phyloP scores from a whole-genome alignment of 2,797 vertebrate genomes.

The Morus bassanus region DNA sequence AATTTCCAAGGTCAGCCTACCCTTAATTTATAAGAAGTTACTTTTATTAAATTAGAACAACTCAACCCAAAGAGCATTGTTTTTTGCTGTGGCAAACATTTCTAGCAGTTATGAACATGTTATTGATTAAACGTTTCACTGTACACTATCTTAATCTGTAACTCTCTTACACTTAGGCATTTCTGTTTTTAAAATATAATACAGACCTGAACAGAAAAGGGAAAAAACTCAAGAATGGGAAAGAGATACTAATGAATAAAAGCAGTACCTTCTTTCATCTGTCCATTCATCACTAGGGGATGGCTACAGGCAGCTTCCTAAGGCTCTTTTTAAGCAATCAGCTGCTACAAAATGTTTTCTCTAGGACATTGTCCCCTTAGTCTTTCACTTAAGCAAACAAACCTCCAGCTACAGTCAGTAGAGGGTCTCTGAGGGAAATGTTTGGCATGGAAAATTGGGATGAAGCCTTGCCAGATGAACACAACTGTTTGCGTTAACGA shows the following conservation, averaged over 20 bases:
- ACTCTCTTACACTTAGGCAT: background rate
- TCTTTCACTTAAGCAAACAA: constrained; percentile 38
- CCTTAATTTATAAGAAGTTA: background rate
- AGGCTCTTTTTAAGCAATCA: background rate
- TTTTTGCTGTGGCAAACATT: background rate
- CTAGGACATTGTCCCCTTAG: background rate
- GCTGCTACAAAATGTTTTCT: constrained; percentile 18
- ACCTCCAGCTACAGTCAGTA: background rate
- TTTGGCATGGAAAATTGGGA: background rate
- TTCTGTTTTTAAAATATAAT: background rate
- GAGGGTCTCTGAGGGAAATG: constrained; percentile 28
- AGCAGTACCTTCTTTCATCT: background rate
- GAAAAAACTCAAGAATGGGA: background rate
- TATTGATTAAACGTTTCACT: background rate
- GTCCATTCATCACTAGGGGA: background rate
- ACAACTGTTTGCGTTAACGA: background rate
- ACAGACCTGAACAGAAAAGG: background rate
- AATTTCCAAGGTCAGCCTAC: constrained; percentile 14
- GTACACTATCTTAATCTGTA: background rate
- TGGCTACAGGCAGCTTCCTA: background rate
- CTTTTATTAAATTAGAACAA: background rate
- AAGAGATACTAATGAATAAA: background rate
- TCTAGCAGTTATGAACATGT: background rate
- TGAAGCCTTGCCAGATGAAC: constrained; percentile 25
- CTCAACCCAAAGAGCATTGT: background rate